Base-by-base conservation (phyloP, 1,140 invertebrate species). In the Sarcophaga bullata region DNA sequence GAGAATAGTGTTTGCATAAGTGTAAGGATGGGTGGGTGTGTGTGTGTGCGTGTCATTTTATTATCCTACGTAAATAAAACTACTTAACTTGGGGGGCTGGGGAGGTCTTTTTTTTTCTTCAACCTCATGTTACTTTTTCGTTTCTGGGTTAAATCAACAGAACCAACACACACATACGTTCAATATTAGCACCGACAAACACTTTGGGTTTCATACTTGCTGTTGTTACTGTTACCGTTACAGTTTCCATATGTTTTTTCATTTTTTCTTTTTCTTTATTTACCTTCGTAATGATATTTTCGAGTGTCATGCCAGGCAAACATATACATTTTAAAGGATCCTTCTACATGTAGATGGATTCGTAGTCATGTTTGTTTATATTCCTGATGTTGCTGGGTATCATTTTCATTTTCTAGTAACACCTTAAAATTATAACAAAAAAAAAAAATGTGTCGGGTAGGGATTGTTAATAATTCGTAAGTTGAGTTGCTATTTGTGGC, bases 121-220 rank as follows among this genome's bases (percentile, higher is more conserved):
- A 15, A 13, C n/a, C 10, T n/a, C 54, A 6, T 37, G 25, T 4
- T 37, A 37, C 54, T 13, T 8, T 25, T 68, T n/a, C 62, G 9
- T 68, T 19, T 68, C 62, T 68, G 62, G 62, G 62, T 68, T 68
- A 68, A 19, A 19, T 25, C 62, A 68, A 68, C 62, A 68, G 19
- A 58, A 15, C 54, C n/a, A 68, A 68, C 62, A 68, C 13, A 37
- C 25, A 37, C 25, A 4, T 37, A 37, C 25, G 25, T 37, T 37
- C 25, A 37, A 37, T 52, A 13, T 9, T 52, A 9, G n/a, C 62
- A 68, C 6, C n/a, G 17, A 68, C 62, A 25, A 17, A 25, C 62
- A 68, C 19, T 68, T 68, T 8, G 19, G n/a, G 62, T 19, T 68
- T 68, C 8, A 68, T 10, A 17, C 8, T 68, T 68, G 62, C 19